Evolutionary conservation across 1,140 invertebrate genomes (phyloP).

Genomic region (Calephelis virginiensis): DNA sequence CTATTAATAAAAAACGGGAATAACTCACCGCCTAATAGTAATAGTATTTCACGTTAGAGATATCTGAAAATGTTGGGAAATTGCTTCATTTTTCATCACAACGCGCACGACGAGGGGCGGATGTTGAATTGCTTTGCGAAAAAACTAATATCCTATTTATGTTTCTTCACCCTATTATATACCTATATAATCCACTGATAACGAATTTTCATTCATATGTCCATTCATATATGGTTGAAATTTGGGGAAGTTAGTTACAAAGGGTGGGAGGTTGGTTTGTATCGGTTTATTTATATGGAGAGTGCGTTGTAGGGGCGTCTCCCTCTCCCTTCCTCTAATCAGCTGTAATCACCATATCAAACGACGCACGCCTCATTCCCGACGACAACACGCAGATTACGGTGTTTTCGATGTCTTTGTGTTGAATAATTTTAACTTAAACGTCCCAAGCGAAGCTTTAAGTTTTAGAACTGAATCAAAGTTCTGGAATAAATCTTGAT

Average conservation of each 20-base stretch:
- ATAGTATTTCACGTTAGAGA: constrained; percentile 49
- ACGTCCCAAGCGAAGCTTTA: not conserved
- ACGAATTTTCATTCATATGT: constrained; percentile 18
- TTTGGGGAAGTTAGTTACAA: constrained; percentile 23
- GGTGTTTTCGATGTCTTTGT: constrained; percentile 46
- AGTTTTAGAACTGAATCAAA: too few species aligned
- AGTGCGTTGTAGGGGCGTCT: constrained; percentile 61
- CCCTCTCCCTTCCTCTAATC: constrained; percentile 62
- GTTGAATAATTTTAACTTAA: constrained; percentile 22
- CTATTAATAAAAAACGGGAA: too few species aligned
- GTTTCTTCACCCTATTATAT: constrained; percentile 50
- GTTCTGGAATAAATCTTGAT: too few species aligned
- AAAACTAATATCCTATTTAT: constrained; percentile 73
- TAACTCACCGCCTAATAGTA: too few species aligned
- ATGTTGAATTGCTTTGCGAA: constrained; percentile 56
- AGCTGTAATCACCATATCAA: constrained; percentile 78
- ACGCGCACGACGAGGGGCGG: constrained; percentile 57
- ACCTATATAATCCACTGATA: constrained; percentile 32
- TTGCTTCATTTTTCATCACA: constrained; percentile 66
- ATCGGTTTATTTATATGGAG: constrained; percentile 73
- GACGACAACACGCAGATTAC: constrained; percentile 71
- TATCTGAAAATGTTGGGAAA: constrained; percentile 45
- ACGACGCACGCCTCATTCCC: constrained; percentile 71
- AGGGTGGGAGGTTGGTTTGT: constrained; percentile 48
- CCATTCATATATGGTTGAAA: constrained; percentile 26